Evolutionary conservation across 1,140 invertebrate species (phyloP).

Genomic region (Meloidogyne floridensis): DNA sequence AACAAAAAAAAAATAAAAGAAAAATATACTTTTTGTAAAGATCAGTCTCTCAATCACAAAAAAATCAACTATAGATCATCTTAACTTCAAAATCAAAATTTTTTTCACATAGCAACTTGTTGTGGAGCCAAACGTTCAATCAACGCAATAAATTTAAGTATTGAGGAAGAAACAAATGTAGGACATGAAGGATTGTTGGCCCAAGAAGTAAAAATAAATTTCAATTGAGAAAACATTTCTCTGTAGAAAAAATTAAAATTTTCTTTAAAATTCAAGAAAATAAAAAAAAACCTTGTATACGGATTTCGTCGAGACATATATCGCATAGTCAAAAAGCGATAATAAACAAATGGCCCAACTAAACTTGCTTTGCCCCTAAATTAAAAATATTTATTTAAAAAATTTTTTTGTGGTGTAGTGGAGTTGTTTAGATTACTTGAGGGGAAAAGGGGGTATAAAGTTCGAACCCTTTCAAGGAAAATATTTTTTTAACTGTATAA

Average conservation of each 20-base stretch:
- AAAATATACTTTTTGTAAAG: no score
- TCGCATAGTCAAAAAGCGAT: conserved; percentile 85
- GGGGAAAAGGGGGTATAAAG: no score
- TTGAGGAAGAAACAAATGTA: conserved; percentile 31
- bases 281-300: conserved; percentile 74
- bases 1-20: no score
- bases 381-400: not conserved
- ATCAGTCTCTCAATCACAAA: no score
- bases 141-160: conserved; percentile 37
- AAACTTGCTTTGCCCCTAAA: conserved; percentile 59
- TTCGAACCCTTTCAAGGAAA: no score
- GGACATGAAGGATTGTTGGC: conserved; percentile 44
- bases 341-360: conserved; percentile 80
- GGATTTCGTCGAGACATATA: conserved; percentile 90
- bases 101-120: not conserved
- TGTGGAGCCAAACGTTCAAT: conserved; percentile 47
- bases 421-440: no score
- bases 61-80: no score
- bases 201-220: conserved; percentile 30
- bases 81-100: not conserved
- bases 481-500: not conserved
- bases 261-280: not conserved
- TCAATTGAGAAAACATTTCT: conserved; percentile 37
- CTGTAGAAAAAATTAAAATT: conserved; percentile 24
- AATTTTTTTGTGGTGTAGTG: no score